Conservation (phyloP, 2,797 vertebrate species). For the Telmatherina bonti region DNA sequence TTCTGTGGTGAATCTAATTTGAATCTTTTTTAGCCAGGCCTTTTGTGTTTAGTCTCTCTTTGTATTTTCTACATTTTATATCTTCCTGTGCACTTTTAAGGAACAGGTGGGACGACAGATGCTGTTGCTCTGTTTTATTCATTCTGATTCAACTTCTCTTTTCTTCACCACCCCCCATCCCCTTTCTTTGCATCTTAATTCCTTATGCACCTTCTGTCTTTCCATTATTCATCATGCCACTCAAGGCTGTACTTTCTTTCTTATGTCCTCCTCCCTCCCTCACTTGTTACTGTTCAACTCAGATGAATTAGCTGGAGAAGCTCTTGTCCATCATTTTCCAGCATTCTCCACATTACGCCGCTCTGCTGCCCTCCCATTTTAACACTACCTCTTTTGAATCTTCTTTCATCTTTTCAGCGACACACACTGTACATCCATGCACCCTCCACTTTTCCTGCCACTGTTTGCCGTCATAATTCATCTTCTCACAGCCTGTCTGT, state of each 20-base stretch:
- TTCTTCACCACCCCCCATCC: conserved; percentile 41
- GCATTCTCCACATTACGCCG: conserved; percentile 16
- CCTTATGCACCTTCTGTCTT: conserved; percentile 43
- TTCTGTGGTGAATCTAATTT: conserved; percentile 44
- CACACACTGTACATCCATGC: conserved; percentile 11
- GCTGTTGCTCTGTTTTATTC: conserved; percentile 45
- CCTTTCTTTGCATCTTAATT: conserved; percentile 54
- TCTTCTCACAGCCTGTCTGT: conserved; percentile 45
- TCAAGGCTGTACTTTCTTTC: conserved; percentile 51
- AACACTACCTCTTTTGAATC: conserved; percentile 40
- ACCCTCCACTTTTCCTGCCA: conserved; percentile 22
- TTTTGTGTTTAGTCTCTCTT: conserved; percentile 27
- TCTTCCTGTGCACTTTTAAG: conserved; percentile 30
- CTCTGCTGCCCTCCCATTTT: conserved; percentile 45
- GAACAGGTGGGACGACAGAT: conserved; percentile 45
- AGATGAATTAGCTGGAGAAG: conserved; percentile 41
- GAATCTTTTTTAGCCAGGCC: conserved; percentile 32
- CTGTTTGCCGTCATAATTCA: conserved; percentile 46
- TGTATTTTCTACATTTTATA: conserved; percentile 36
- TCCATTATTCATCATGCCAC: conserved; percentile 68
- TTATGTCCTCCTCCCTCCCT: conserved; percentile 37
- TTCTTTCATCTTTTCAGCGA: conserved; percentile 52
- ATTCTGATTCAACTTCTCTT: conserved; percentile 36
- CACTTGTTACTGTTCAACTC: conserved; percentile 50
- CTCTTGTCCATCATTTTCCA: conserved; percentile 26